A percentile compares a stretch with the other conserved stretches of the same genome.
These are phyloP conservation scores for Apis florea DNA, from an alignment of 1,140 invertebrate genomes.

Conservation along the genomic window DNA sequence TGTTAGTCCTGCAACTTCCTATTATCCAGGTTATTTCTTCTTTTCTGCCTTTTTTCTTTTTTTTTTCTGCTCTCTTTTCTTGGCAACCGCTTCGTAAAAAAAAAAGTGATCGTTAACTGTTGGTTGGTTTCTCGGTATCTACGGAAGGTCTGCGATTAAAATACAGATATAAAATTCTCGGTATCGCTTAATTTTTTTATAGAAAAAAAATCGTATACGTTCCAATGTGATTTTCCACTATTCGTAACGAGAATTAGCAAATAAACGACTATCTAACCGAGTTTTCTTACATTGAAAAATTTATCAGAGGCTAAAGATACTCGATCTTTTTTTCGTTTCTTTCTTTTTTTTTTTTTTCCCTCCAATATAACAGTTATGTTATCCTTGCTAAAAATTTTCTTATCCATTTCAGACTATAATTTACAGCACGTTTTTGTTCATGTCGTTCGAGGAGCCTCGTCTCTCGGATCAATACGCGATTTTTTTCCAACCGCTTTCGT, in stretches of 20 bases:
- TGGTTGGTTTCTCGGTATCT: not conserved
- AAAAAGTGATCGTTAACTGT: not conserved
- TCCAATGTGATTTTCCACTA: no score
- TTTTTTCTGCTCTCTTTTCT: not conserved
- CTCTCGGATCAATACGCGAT: slow-evolving; percentile 67
- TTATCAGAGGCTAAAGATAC: no score
- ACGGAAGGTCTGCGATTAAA: not conserved
- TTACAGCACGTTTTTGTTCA: slow-evolving; percentile 72
- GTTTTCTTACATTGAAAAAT: no score
- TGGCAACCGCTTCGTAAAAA: not conserved
- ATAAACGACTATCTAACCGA: no score
- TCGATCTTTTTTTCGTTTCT: no score
- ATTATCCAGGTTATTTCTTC: slow-evolving; percentile 74
- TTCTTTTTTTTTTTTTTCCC: no score
- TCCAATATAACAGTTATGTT: no score
- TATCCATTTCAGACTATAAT: slow-evolving; percentile 67
- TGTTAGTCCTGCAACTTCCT: slow-evolving; percentile 75
- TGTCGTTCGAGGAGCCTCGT: slow-evolving; percentile 70
- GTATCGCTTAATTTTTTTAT: not conserved
- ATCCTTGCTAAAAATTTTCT: no score
- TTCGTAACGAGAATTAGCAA: no score
- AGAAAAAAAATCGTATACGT: not conserved
- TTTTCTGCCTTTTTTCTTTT: slow-evolving; percentile 3
- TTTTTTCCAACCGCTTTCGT: slow-evolving; percentile 71
- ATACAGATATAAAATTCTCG: not conserved